Evolutionary conservation across 2,113 vertebrate genomes (phyloP).

Genomic region (Oncorhynchus keta): DNA sequence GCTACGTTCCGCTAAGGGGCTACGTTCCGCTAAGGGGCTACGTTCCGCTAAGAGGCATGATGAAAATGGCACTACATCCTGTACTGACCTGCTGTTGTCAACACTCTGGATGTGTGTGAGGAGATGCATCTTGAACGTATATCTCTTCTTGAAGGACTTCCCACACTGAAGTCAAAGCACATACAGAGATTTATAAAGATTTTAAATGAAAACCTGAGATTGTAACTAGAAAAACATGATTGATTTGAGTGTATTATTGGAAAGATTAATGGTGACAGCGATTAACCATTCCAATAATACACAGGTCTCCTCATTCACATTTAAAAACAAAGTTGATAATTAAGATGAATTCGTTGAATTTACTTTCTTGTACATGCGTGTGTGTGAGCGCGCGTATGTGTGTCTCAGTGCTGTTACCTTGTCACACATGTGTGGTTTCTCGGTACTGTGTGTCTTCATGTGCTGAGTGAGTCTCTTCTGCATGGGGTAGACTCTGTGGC

Average conservation of each 20-base stretch:
- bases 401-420: constrained; percentile 70
- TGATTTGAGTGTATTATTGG: not conserved
- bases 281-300: too few species aligned
- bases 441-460: constrained; percentile 95
- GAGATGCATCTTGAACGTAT: constrained; percentile 99
- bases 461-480: constrained; percentile 97
- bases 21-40: too few species aligned
- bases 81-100: constrained; percentile 86
- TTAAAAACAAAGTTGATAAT: constrained; percentile 36
- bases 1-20: too few species aligned
- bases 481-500: constrained; percentile 92
- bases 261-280: too few species aligned
- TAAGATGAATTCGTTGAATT: too few species aligned
- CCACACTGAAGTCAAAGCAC: constrained; percentile 80
- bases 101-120: constrained; percentile 93
- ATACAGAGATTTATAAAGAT: not conserved
- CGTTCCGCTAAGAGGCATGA: too few species aligned
- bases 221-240: not conserved
- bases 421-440: constrained; percentile 99
- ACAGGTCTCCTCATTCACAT: too few species aligned
- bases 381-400: too few species aligned
- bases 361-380: too few species aligned
- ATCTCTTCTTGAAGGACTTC: constrained; percentile 98
- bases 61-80: too few species aligned
- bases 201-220: too few species aligned